Conservation (phyloP, 2,888 invertebrate genomes). For the Embidobia sp. region DNA sequence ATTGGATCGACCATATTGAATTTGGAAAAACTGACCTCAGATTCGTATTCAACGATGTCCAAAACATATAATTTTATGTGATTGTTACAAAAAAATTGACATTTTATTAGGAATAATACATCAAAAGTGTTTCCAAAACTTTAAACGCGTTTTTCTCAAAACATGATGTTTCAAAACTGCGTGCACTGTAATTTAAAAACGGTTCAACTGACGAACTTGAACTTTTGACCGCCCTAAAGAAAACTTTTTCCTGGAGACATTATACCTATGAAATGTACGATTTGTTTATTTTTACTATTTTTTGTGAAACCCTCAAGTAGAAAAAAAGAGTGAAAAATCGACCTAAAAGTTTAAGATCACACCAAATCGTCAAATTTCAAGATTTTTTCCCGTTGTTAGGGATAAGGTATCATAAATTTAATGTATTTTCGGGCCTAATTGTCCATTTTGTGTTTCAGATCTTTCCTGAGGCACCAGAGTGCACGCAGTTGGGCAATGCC, state of each 20-base stretch:
- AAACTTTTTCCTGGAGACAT: constrained; percentile 10
- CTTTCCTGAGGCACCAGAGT: constrained; percentile 24
- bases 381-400: constrained; percentile 19
- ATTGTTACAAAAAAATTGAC: constrained; percentile 20
- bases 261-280: constrained; percentile 26
- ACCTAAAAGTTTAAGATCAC: constrained; percentile 28
- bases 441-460: constrained; percentile 19
- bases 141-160: constrained; percentile 20
- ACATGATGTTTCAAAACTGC: constrained; percentile 17
- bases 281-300: constrained; percentile 25
- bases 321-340: constrained; percentile 22
- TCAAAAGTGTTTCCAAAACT: constrained; percentile 19
- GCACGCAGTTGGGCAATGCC: constrained; percentile 25
- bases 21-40: too few relatives aligned
- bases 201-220: constrained; percentile 14
- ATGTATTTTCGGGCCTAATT: constrained; percentile 20
- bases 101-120: constrained; percentile 21
- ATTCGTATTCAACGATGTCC: too few relatives aligned
- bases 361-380: constrained; percentile 25
- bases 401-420: constrained; percentile 17
- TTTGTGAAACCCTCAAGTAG: constrained; percentile 24
- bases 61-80: constrained; percentile 22
- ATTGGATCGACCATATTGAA: too few relatives aligned
- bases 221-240: constrained; percentile 21
- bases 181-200: constrained; percentile 10